Percentiles rank a stretch among this genome's conserved stretches.
These are phyloP conservation scores for Dreissena rostriformis DNA, from an alignment of 1,140 invertebrate genomes.

Conservation along the genomic window DNA sequence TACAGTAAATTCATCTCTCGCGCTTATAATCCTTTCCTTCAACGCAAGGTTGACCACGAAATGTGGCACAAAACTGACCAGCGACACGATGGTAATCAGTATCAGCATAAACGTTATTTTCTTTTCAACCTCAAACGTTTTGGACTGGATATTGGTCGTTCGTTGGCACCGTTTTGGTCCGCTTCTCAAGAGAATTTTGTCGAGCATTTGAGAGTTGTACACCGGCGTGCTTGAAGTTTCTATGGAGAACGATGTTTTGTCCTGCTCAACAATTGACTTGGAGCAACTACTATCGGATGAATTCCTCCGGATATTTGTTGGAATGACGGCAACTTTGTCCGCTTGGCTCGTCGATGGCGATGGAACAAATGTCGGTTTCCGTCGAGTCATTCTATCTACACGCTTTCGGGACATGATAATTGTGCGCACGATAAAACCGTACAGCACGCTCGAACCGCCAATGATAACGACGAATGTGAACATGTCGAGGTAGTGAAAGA, in stretches of 20 bases:
- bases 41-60: constrained; percentile 3
- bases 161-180: background rate
- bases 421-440: background rate
- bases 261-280: background rate
- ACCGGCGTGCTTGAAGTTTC: background rate
- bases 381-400: background rate
- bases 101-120: constrained; percentile 26
- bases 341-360: background rate
- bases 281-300: background rate
- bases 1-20: constrained; percentile 18
- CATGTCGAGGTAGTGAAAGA: background rate
- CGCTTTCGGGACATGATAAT: background rate
- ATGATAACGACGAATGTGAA: background rate
- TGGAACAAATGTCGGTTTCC: too few relatives aligned
- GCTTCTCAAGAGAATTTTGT: background rate
- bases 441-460: background rate
- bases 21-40: background rate
- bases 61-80: constrained; percentile 9
- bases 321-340: background rate
- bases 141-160: background rate
- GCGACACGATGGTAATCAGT: background rate
- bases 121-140: constrained; percentile 7
- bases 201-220: background rate
- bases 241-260: background rate
- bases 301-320: background rate